Conservation (phyloP, 2,888 invertebrate genomes). For the Agonopterix heracliana region DNA sequence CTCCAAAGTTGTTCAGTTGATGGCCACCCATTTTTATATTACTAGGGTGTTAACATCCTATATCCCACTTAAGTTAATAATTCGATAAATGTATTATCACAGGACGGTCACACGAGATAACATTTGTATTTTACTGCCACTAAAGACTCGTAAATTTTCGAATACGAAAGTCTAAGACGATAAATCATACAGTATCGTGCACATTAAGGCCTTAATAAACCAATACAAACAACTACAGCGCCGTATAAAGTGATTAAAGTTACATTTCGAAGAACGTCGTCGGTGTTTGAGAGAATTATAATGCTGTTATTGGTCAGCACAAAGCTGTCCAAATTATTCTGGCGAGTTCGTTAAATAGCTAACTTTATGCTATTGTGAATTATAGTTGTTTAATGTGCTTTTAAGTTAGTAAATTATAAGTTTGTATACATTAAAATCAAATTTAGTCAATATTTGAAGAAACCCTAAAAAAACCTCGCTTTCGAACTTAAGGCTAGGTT, state of each 20-base stretch:
- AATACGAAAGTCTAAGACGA: conserved; percentile 29
- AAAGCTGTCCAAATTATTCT: conserved; percentile 26
- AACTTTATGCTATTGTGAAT: neutral
- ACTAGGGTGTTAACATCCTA: too few species aligned
- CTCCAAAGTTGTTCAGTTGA: too few species aligned
- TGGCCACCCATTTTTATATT: too few species aligned
- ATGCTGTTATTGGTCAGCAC: conserved; percentile 55
- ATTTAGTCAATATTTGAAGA: too few species aligned
- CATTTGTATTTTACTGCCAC: conserved; percentile 7
- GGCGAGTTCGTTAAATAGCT: conserved; percentile 1
- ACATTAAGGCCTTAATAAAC: conserved; percentile 48
- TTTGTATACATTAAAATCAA: too few species aligned
- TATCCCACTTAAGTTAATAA: too few species aligned
- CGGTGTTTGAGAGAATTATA: conserved; percentile 54
- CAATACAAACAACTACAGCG: conserved; percentile 53
- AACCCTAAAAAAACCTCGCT: too few species aligned
- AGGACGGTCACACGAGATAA: neutral
- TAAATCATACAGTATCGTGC: conserved; percentile 55
- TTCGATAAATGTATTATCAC: too few species aligned
- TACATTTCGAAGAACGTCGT: conserved; percentile 58
- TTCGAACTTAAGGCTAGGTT: too few species aligned
- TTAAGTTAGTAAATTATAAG: too few species aligned
- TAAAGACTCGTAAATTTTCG: conserved; percentile 28
- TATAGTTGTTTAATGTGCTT: neutral
- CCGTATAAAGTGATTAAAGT: conserved; percentile 70